These are phyloP conservation scores for Equus quagga DNA, from an alignment of 2,113 vertebrate species.

Conservation along the genomic window DNA sequence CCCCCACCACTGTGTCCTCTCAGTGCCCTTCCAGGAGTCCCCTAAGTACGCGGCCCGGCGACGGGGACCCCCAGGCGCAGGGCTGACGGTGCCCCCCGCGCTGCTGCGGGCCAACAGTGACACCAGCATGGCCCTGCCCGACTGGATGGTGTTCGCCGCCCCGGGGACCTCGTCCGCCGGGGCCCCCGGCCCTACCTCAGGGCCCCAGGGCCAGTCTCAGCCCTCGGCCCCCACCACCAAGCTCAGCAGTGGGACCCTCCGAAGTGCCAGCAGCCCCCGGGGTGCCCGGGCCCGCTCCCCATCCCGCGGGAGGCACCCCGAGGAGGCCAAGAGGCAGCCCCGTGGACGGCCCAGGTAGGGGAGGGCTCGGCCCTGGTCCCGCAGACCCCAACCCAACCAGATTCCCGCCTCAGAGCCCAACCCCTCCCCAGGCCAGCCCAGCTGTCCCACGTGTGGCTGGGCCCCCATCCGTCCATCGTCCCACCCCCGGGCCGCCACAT, in stretches of 20 bases:
- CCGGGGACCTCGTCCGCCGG: slow-evolving; percentile 76
- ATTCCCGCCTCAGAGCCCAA: neutral
- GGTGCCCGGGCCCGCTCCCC: slow-evolving; percentile 94
- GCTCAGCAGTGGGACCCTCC: slow-evolving; percentile 90
- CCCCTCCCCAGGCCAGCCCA: neutral
- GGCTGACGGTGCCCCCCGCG: slow-evolving; percentile 88
- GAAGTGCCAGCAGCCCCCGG: slow-evolving; percentile 95
- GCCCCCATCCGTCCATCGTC: neutral
- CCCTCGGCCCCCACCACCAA: slow-evolving; percentile 88
- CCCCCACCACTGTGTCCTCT: neutral
- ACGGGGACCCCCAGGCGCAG: slow-evolving; percentile 86
- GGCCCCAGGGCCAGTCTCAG: slow-evolving; percentile 75
- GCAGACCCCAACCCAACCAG: accelerated
- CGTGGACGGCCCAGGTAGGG: slow-evolving; percentile 90
- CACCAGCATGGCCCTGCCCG: slow-evolving; percentile 94
- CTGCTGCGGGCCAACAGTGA: slow-evolving; percentile 96
- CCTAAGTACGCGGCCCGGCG: slow-evolving; percentile 93
- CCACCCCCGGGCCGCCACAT: neutral
- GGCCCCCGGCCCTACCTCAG: slow-evolving; percentile 82
- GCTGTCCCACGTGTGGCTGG: neutral
- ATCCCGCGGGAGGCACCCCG: slow-evolving; percentile 89
- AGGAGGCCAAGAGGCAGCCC: slow-evolving; percentile 92
- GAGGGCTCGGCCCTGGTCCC: neutral
- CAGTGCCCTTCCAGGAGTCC: slow-evolving; percentile 95
- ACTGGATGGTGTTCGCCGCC: slow-evolving; percentile 94